A percentile compares a stretch with the other conserved stretches of the same genome.
These are phyloP conservation scores for Elephantulus edwardii DNA, from an alignment of 2,113 vertebrate genomes.

Conservation along the genomic window DNA sequence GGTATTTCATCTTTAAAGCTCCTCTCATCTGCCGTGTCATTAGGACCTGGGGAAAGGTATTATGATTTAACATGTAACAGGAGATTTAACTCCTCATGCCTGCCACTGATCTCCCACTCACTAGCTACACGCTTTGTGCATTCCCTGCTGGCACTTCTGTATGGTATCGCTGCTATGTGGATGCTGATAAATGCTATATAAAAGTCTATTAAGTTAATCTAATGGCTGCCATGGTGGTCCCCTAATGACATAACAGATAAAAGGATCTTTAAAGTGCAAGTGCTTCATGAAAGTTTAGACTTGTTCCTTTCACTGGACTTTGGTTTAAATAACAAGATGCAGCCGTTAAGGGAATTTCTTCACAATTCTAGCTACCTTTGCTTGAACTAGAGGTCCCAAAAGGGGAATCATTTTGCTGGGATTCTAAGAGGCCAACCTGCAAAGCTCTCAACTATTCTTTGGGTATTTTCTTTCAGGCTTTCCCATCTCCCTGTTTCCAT, in stretches of 20 bases:
- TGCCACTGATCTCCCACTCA: conserved; percentile 26
- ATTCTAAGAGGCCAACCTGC: not conserved
- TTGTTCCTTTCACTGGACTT: not conserved
- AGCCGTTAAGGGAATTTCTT: not conserved
- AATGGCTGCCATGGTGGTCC: conserved; percentile 42
- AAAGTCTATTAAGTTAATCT: conserved; percentile 62
- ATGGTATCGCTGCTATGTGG: not conserved
- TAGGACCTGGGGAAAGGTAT: conserved; percentile 17
- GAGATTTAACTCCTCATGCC: conserved; percentile 5
- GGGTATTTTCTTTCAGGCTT: not conserved
- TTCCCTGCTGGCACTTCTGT: conserved; percentile 43
- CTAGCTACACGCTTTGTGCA: not conserved
- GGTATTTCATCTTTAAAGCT: conserved; percentile 67
- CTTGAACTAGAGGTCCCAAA: not conserved
- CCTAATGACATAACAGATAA: conserved; percentile 40
- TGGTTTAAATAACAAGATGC: conserved; percentile 5
- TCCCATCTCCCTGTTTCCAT: too few relatives aligned
- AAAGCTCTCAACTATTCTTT: not conserved
- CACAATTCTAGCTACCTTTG: not conserved
- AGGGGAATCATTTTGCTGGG: not conserved
- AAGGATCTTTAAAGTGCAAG: conserved; percentile 47
- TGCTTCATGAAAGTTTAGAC: not conserved
- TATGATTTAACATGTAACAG: conserved; percentile 45
- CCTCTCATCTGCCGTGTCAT: conserved; percentile 42
- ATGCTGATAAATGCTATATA: conserved; percentile 51